These are phyloP conservation scores for Pseudanteris insignis DNA, from an alignment of 2,888 invertebrate species.

Conservation along the genomic window DNA sequence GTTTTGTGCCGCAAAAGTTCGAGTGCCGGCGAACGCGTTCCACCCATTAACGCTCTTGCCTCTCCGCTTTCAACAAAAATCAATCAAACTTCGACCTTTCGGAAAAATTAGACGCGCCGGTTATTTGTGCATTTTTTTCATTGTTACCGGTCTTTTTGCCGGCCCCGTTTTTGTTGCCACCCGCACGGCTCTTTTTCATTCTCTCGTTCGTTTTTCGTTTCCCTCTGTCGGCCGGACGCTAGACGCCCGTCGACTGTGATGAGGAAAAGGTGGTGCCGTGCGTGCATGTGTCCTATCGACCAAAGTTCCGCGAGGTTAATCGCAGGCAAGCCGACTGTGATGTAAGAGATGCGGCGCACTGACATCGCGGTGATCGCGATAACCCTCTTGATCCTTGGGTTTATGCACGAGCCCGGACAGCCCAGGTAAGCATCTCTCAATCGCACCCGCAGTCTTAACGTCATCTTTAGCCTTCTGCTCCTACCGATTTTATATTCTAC, in stretches of 20 bases:
- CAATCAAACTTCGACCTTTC: slow-evolving; percentile 27
- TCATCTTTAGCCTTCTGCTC: no score
- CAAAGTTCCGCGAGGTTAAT: slow-evolving; percentile 53
- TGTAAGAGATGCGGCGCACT: slow-evolving; percentile 66
- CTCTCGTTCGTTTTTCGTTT: slow-evolving; percentile 1
- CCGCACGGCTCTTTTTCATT: slow-evolving; percentile 4
- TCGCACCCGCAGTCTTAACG: slow-evolving; percentile 13
- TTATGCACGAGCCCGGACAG: slow-evolving; percentile 61
- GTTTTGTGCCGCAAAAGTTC: no score
- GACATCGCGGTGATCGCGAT: slow-evolving; percentile 66
- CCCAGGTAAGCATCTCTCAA: slow-evolving; percentile 55
- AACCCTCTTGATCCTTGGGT: slow-evolving; percentile 64
- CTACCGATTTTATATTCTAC: no score
- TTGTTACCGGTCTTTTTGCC: slow-evolving; percentile 20
- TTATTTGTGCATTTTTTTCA: slow-evolving; percentile 11
- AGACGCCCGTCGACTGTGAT: slow-evolving; percentile 33
- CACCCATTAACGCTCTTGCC: slow-evolving; percentile 16
- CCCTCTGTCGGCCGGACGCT: slow-evolving; percentile 1
- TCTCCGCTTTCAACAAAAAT: slow-evolving; percentile 31
- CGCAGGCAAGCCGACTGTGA: slow-evolving; percentile 62
- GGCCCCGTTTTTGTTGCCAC: slow-evolving; percentile 4
- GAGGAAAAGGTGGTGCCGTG: slow-evolving; percentile 32
- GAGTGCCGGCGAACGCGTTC: slow-evolving; percentile 29
- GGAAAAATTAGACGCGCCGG: slow-evolving; percentile 19
- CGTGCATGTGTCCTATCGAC: slow-evolving; percentile 33